Conservation (phyloP, 2,888 invertebrate species). For the Neoaliturus tenellus region DNA sequence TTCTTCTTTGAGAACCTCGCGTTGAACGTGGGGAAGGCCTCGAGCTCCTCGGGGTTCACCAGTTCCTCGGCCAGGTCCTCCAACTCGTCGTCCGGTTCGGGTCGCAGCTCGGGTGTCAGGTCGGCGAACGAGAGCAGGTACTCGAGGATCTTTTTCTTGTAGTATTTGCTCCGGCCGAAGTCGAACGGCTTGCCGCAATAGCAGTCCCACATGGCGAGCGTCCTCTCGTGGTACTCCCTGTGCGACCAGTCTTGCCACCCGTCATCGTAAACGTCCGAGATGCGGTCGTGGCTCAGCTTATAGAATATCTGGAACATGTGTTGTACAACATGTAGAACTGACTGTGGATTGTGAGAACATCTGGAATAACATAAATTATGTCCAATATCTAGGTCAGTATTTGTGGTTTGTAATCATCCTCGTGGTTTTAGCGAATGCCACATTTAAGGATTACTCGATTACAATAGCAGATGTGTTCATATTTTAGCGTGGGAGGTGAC, state of each 20-base stretch:
- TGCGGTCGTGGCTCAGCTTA: not conserved
- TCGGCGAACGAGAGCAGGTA: not conserved
- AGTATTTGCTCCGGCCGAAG: not conserved
- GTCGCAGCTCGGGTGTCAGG: not conserved
- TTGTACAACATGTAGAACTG: too few relatives aligned
- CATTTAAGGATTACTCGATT: too few relatives aligned
- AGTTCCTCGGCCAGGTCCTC: too few relatives aligned
- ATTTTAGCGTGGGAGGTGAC: too few relatives aligned
- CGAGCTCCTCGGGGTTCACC: too few relatives aligned
- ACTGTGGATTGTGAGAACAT: too few relatives aligned
- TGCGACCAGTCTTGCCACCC: not conserved
- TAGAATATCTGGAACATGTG: conserved; percentile 7
- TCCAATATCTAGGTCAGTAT: too few relatives aligned
- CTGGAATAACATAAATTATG: too few relatives aligned
- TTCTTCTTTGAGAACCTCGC: not conserved
- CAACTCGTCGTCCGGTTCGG: not conserved
- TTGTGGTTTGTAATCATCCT: too few relatives aligned
- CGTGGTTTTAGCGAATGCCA: too few relatives aligned
- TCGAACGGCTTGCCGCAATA: not conserved
- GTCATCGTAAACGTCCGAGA: not conserved
- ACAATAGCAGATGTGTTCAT: too few relatives aligned
- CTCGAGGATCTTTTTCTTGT: not conserved
- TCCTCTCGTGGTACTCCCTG: not conserved
- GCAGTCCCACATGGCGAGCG: not conserved
- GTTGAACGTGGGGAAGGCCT: not conserved